Evolutionary conservation across 1,140 invertebrate genomes (phyloP).

Genomic region (Anoplophora glabripennis): DNA sequence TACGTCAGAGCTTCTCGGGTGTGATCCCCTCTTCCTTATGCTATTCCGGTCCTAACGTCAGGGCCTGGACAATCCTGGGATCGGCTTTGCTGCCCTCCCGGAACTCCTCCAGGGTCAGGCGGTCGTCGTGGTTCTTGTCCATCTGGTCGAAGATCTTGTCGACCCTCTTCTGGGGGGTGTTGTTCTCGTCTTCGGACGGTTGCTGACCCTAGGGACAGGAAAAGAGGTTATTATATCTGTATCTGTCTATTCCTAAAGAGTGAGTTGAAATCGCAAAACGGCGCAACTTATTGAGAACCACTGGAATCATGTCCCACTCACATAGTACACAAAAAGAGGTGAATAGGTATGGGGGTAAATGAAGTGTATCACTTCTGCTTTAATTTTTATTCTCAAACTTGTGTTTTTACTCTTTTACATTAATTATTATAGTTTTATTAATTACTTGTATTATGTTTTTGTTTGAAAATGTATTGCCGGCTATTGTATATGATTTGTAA

Average conservation of each 20-base stretch:
- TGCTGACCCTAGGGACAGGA: conserved; percentile 72
- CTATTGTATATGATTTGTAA: no score
- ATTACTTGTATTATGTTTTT: no score
- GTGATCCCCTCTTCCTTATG: conserved; percentile 42
- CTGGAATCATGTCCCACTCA: no score
- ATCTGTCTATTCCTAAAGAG: neutral
- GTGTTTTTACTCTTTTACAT: no score
- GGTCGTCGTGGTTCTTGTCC: conserved; percentile 98
- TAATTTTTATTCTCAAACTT: no score
- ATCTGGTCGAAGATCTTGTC: conserved; percentile 98
- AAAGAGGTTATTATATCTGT: neutral
- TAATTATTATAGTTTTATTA: no score
- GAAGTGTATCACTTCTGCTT: no score
- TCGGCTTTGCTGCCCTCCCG: conserved; percentile 98
- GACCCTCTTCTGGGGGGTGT: conserved; percentile 88
- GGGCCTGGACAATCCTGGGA: conserved; percentile 95
- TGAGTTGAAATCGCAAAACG: no score
- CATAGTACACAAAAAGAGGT: no score
- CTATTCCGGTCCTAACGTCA: conserved; percentile 75
- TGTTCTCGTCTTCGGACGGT: conserved; percentile 87
- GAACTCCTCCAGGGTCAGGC: conserved; percentile 96
- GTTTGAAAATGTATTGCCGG: no score
- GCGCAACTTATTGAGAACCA: no score
- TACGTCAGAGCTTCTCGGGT: conserved; percentile 39
- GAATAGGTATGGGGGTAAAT: no score